These are phyloP conservation scores for Eulimnadia texana DNA, from an alignment of 1,140 invertebrate species.

Conservation along the genomic window DNA sequence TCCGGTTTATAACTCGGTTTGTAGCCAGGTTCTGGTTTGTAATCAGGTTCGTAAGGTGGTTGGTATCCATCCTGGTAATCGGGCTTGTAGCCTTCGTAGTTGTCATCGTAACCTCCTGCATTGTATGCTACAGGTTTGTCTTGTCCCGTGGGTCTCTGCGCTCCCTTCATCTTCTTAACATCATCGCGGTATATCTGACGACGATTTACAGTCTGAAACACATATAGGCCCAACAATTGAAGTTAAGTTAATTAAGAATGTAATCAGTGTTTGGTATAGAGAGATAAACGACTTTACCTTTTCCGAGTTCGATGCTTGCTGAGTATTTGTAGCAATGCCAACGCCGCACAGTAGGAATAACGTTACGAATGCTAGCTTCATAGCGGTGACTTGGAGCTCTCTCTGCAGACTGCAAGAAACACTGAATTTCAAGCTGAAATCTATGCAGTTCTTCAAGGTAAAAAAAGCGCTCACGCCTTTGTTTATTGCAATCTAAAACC, in stretches of 20 bases:
- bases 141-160: slow-evolving; percentile 1
- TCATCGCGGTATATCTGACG: slow-evolving; percentile 17
- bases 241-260: background rate
- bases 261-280: too few species aligned
- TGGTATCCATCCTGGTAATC: background rate
- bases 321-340: too few species aligned
- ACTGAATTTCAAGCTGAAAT: too few species aligned
- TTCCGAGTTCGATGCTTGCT: too few species aligned
- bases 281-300: too few species aligned
- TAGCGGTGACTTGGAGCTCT: too few species aligned
- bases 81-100: slow-evolving; percentile 5
- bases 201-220: slow-evolving; percentile 1
- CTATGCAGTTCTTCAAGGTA: too few species aligned
- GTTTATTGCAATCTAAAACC: too few species aligned
- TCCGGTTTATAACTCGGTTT: background rate
- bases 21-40: background rate
- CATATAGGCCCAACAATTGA: background rate
- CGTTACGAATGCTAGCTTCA: too few species aligned
- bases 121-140: background rate
- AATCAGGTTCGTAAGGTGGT: background rate
- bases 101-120: background rate
- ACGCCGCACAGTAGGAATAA: too few species aligned
- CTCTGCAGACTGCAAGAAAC: too few species aligned
- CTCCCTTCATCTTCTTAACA: background rate
- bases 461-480: too few species aligned